phyloP scores from a whole-genome alignment of 2,113 vertebrate species.

The Mastomys natalensis region DNA sequence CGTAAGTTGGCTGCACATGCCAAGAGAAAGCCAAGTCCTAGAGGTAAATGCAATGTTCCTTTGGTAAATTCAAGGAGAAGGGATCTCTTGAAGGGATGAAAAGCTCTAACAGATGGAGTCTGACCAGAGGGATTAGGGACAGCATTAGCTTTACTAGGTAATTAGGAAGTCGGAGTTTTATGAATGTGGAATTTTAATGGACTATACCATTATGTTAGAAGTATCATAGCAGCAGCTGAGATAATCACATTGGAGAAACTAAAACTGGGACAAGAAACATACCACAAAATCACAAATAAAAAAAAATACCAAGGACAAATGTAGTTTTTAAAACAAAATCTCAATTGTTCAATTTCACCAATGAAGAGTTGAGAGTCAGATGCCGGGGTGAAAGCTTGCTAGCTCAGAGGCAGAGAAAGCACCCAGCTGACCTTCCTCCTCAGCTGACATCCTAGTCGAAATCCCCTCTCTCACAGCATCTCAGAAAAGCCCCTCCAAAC shows the following conservation, averaged over 20 bases:
- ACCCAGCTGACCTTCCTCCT: no score
- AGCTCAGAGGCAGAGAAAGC: no score
- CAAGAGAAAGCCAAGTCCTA: background rate
- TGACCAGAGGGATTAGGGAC: background rate
- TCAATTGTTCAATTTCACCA: no score
- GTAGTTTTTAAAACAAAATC: no score
- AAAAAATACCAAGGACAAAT: background rate
- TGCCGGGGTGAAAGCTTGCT: no score
- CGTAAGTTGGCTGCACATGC: background rate
- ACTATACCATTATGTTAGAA: background rate
- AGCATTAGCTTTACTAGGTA: background rate
- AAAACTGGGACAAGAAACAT: background rate
- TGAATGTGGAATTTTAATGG: background rate
- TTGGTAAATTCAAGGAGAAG: background rate
- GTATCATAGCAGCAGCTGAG: background rate
- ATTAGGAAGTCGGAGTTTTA: background rate
- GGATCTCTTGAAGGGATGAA: background rate
- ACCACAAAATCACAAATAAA: background rate
- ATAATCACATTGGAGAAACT: background rate
- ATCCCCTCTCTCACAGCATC: no score
- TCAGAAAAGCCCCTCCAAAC: no score
- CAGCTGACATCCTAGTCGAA: no score
- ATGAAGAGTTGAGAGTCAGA: no score
- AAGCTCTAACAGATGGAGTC: background rate
- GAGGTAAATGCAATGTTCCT: background rate